A percentile compares a stretch with the other conserved stretches of the same genome.
Evolutionary conservation across 2,888 invertebrate species (phyloP).

Genomic region (Cryptophagus acutangulus): DNA sequence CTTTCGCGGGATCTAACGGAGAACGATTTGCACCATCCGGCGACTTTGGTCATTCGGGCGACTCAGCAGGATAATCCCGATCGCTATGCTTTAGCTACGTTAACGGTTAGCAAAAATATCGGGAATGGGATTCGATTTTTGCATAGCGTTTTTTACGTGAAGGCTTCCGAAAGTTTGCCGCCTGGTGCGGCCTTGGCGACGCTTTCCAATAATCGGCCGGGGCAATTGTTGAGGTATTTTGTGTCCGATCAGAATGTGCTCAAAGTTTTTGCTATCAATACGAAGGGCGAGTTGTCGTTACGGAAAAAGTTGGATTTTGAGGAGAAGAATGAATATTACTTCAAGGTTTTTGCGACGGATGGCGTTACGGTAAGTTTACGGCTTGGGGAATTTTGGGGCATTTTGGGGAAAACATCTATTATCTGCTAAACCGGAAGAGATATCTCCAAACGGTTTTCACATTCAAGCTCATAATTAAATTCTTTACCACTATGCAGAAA

Average conservation of each 20-base stretch:
- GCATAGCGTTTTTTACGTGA: conserved; percentile 64
- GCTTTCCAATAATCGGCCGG: conserved; percentile 60
- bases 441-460: conserved; percentile 3
- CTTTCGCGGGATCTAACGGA: conserved; percentile 56
- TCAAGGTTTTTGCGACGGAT: conserved; percentile 79
- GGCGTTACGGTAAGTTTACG: conserved; percentile 65
- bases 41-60: conserved; percentile 76
- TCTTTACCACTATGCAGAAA: not conserved
- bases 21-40: conserved; percentile 61
- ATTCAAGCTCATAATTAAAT: not conserved
- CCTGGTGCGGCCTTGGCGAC: conserved; percentile 69
- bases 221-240: conserved; percentile 66
- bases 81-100: conserved; percentile 74
- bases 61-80: conserved; percentile 75
- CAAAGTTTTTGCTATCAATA: conserved; percentile 70
- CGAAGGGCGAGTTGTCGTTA: conserved; percentile 74
- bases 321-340: conserved; percentile 62
- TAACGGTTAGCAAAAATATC: conserved; percentile 58
- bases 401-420: too few species aligned
- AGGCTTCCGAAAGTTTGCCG: conserved; percentile 71
- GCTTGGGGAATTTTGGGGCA: too few species aligned
- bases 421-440: conserved; percentile 1
- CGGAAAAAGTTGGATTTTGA: conserved; percentile 76
- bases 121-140: conserved; percentile 56
- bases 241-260: conserved; percentile 69